Evolutionary conservation across 2,888 invertebrate genomes (phyloP).

Genomic region (Eledona agricola): DNA sequence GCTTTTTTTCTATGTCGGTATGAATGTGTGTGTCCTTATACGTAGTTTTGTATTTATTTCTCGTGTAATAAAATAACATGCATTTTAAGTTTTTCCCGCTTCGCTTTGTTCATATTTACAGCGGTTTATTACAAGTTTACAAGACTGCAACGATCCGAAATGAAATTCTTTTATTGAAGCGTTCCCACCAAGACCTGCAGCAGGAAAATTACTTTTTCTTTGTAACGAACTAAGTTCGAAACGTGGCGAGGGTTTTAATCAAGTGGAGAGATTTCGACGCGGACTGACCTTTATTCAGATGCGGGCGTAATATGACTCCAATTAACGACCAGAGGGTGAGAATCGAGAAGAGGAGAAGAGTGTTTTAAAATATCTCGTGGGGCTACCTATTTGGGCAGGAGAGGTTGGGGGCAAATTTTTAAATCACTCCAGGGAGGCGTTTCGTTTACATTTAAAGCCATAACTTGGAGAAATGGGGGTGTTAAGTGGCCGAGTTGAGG

Average conservation of each 20-base stretch:
- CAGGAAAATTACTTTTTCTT: constrained; percentile 34
- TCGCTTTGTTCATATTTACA: constrained; percentile 33
- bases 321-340: constrained; percentile 15
- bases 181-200: constrained; percentile 17
- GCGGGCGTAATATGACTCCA: constrained; percentile 20
- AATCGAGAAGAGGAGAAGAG: constrained; percentile 5
- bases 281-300: constrained; percentile 32
- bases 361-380: constrained; percentile 19
- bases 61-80: constrained; percentile 19
- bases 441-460: too few relatives aligned
- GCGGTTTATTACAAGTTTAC: constrained; percentile 27
- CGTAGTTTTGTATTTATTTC: constrained; percentile 20
- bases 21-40: too few relatives aligned
- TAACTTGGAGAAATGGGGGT: too few relatives aligned
- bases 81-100: constrained; percentile 31
- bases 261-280: constrained; percentile 23
- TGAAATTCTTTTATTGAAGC: constrained; percentile 35
- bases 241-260: constrained; percentile 32
- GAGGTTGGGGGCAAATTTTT: too few relatives aligned
- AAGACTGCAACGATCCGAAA: constrained; percentile 28
- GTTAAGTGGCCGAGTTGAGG: too few relatives aligned
- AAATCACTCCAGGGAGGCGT: too few relatives aligned
- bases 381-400: constrained; percentile 2
- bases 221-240: constrained; percentile 32
- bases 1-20: constrained; percentile 10